phyloP scores from a whole-genome alignment of 2,797 vertebrate species.

The Pelochelys cantorii region DNA sequence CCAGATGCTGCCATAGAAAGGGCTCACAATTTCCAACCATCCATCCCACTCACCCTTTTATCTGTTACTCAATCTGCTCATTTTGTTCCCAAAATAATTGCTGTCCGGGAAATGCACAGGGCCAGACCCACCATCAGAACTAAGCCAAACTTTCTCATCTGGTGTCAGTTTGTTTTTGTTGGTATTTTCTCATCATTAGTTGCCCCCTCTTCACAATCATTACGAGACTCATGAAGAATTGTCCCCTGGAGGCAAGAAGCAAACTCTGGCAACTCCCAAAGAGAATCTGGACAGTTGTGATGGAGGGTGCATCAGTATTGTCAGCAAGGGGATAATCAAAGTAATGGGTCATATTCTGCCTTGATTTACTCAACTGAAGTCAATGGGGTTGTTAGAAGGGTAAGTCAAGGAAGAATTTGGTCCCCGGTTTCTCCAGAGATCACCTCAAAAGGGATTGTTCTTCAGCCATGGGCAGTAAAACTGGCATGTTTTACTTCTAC shows the following conservation, averaged over 20 bases:
- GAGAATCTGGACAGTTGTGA: neutral
- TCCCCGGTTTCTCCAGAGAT: constrained; percentile 2
- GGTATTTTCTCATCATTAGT: neutral
- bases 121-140: neutral
- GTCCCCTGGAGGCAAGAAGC: neutral
- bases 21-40: neutral
- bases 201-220: neutral
- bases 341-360: neutral
- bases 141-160: neutral
- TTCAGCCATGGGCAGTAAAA: constrained; percentile 2
- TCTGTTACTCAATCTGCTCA: neutral
- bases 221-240: neutral
- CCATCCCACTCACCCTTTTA: neutral
- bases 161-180: neutral
- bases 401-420: neutral
- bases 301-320: neutral
- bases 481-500: constrained; percentile 12
- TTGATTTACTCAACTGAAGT: neutral
- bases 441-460: neutral
- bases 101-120: neutral
- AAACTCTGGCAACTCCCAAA: neutral
- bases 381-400: neutral
- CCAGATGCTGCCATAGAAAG: neutral
- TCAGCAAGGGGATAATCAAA: neutral
- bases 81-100: neutral